A percentile compares a stretch with the other conserved stretches of the same genome.
Evolutionary conservation across 2,113 vertebrate genomes (phyloP).

Genomic region (Microtus pennsylvanicus): DNA sequence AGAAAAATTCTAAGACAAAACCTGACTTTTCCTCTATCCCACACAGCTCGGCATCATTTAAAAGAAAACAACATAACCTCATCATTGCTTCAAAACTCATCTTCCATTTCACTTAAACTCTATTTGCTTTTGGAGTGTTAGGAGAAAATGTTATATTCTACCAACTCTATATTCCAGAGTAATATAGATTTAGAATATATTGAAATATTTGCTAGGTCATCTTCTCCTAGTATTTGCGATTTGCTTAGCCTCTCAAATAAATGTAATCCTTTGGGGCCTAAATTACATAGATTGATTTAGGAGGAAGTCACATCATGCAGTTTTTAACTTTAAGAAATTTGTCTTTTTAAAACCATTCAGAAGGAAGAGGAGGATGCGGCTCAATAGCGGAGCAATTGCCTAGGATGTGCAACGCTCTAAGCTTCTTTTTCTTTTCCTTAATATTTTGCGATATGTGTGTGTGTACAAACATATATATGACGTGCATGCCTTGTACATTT

Average conservation of each 20-base stretch:
- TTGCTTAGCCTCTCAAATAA: constrained; percentile 6
- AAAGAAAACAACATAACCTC: neutral
- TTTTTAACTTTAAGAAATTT: constrained; percentile 34
- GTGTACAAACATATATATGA: no score
- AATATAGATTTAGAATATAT: neutral
- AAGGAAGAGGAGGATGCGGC: no score
- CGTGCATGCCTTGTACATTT: neutral
- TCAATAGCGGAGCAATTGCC: no score
- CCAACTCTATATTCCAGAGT: neutral
- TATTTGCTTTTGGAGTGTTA: neutral
- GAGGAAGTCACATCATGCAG: neutral
- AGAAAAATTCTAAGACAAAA: neutral
- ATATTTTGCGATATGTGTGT: neutral
- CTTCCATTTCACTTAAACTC: neutral
- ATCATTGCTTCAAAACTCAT: neutral
- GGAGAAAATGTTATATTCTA: neutral
- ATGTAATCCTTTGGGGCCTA: neutral
- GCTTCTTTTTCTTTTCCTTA: neutral
- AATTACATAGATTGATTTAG: constrained; percentile 52
- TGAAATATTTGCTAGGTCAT: neutral
- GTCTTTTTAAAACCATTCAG: constrained; percentile 39
- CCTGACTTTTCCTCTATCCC: neutral
- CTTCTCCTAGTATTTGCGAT: neutral
- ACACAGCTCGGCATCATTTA: neutral
- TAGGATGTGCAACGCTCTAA: neutral